Base-by-base conservation (phyloP, 2,888 invertebrate genomes). In the Lasioglossum figueresi region DNA sequence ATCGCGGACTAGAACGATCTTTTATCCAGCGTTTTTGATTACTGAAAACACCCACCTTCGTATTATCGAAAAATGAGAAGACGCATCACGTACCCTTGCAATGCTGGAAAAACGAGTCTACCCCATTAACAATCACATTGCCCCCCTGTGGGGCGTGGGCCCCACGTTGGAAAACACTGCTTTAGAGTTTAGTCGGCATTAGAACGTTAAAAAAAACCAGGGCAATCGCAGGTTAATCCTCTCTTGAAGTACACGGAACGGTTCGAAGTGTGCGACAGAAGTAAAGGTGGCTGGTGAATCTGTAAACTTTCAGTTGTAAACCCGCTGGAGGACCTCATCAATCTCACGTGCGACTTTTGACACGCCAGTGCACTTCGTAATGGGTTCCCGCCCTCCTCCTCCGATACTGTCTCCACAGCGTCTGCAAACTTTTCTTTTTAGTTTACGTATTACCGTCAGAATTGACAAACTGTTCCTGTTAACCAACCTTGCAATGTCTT, bases 321-420 rank as follows among this genome's bases (percentile, higher is more conserved):
- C 76, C 75, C 82, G 76, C 71, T 66, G 72, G 70, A 87, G 66
- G 76, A 86, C 86, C 91, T 92, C 91, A 90, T 92, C 92, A 91
- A 92, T 92, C 91, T 90, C 90, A 76, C 82, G 71, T 76, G 83
- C 86, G 89, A 90, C 91, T 90, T 89, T 79, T 89, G 91, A 92
- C 91, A 91, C 83, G 91, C 90, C 88, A 89, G 85, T 90, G 89
- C 89, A 91, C 91, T 92, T 87, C 85, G 84, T 86, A 80, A 80
- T 34, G 43, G 73, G 34, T 71, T 76, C 66, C 52, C 75, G 75
- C 66, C 48, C 45, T 27, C 16, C 16, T 68, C 45, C 43, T 19
- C 34, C 71, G 52, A 80, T 52, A 68, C 79, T 27, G 4, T 75
- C 72, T 27, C 76, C 45, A 45, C 68, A 68, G 68, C 52, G 68